Evolutionary conservation across 2,888 invertebrate genomes (phyloP), one percentile per base, ranked within the genome.

Genomic region (Cephus spinipes): DNA sequence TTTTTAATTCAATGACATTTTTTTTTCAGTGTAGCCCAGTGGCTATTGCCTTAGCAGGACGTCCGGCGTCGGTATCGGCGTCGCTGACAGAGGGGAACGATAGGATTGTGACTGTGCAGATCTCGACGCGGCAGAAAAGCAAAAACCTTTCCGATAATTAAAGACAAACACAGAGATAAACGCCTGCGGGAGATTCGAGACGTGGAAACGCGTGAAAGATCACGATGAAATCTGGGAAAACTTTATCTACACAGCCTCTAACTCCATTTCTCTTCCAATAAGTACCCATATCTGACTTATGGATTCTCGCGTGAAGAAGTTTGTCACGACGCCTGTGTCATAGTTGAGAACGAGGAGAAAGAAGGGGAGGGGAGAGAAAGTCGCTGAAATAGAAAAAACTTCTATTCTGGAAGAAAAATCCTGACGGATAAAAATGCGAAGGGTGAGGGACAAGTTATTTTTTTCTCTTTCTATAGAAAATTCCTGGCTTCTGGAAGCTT

Each of bases 101-200:
- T 55, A 55, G 55, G 23, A 55, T 55, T 55, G 55, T 23, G 55
- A 55, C 23, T 23, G 55, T 55, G 33, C 31, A 76, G 69, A 68
- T 12, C 12, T 30, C 12, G 76, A 23, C 30, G 11, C 12, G 31
- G 69, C 74, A 30, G 74, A 75, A 77, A 73, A 73, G 71, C 35
- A 68, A 75, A 76, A 76, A 78, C 78, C 75, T 78, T 78, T 73
- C 40, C 36, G 34, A 71, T 78, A 78, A 78, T 78, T 78, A 78
- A 78, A 78, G 76, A 78, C 75, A 78, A 78, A 78, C 76, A 78
- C 75, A 30, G n/a, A 78, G 74, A 68, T 30, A 71, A 71, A 71
- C 33, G 31, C 71, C 32, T 31, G 12, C 31, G 31, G 71, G 23
- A 23, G 9, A 55, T 23, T 71, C 12, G 32, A 71, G 23, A 71